Evolutionary conservation across 2,797 vertebrate species (phyloP), one percentile per base, ranked within the genome.

Genomic region (Vespertilio murinus): DNA sequence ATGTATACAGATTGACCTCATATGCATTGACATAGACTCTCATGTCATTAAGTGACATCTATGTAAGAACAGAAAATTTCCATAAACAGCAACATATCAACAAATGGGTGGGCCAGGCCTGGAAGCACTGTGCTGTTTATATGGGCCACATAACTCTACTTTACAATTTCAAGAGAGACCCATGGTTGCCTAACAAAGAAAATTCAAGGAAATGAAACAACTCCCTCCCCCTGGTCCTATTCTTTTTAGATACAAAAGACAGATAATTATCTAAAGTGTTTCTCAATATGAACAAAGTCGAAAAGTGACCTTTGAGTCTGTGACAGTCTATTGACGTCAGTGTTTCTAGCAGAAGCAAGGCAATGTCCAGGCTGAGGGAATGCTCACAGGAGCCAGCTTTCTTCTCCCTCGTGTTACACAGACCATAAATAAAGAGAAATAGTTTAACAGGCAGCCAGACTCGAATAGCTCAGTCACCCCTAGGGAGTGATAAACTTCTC

Each of bases 211-310:
- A 96, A 96, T 86, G 93, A 93, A 95, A 96, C 47, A 59, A 67
- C 45, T 35, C 70, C 89, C 82, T 67, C 84, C 65, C 79, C 23
- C 30, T 4, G 42, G 59, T 79, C 85, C 96, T 95, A 96, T 97
- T 97, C 93, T 95, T 96, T 87, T 96, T 75, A 93, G 91, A 88
- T 65, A 96, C 94, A 97, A 97, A 97, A 93, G 93, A 91, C 84
- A 96, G 96, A 96, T 96, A 96, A 96, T 96, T 96, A 97, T 96
- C 94, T 97, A 73, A 93, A 96, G 81, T 83, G 61, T 93, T 97
- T 96, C 91, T 96, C 95, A 95, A 94, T 92, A 90, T 84, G 96
- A 95, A 80, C 91, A 93, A 95, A 95, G 93, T 80, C 75, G 85
- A 93, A 96, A 90, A 20, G 84, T 96, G 91, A 96, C 91, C 94